These are phyloP conservation scores for Hyposoter didymator DNA, from an alignment of 2,888 invertebrate genomes.

Conservation along the genomic window DNA sequence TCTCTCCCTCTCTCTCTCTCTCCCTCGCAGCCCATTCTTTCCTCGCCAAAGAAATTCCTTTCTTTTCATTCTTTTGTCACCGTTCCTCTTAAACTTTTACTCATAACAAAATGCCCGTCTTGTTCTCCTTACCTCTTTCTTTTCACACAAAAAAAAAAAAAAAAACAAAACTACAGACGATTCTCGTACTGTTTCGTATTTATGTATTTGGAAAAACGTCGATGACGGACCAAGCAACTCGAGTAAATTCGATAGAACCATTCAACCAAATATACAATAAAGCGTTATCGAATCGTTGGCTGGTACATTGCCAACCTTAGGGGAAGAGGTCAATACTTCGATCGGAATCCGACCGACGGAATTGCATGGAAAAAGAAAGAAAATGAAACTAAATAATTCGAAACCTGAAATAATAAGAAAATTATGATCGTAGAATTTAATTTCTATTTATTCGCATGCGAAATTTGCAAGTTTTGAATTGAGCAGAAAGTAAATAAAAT, in stretches of 20 bases:
- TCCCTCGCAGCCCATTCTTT: neutral
- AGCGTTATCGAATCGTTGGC: constrained; percentile 65
- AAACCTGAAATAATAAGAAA: neutral
- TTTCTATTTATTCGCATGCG: neutral
- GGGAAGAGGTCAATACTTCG: constrained; percentile 24
- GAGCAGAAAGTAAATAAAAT: neutral
- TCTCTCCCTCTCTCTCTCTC: constrained; percentile 22
- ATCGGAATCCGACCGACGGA: neutral
- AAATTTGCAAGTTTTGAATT: neutral
- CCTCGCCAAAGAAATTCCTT: constrained; percentile 18
- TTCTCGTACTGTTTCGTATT: neutral
- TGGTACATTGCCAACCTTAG: constrained; percentile 47
- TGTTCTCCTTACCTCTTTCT: constrained; percentile 1
- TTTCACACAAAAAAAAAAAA: constrained; percentile 1
- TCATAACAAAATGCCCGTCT: constrained; percentile 18
- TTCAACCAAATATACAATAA: constrained; percentile 66
- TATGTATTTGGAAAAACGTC: neutral
- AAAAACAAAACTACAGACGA: constrained; percentile 7
- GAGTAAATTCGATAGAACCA: constrained; percentile 63
- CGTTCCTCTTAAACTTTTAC: constrained; percentile 36
- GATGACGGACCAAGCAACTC: constrained; percentile 23
- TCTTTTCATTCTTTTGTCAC: constrained; percentile 42
- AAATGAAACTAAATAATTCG: constrained; percentile 13
- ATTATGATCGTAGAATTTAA: neutral
- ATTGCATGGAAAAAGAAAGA: constrained; percentile 5